Conservation (phyloP, 2,888 invertebrate genomes). For the Drosophila rellima region DNA sequence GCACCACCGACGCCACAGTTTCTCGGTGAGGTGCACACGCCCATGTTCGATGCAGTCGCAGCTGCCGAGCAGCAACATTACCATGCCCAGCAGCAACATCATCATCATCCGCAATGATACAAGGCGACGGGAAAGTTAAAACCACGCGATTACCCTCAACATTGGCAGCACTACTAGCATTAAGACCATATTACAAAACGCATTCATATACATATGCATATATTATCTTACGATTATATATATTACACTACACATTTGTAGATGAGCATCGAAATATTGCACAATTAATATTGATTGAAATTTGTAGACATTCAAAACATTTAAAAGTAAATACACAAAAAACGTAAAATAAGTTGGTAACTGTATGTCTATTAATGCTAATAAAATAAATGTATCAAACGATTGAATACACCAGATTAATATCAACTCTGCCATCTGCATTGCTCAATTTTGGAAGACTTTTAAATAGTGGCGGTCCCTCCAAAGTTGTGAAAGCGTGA, state of each 20-base stretch:
- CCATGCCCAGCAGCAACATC: conserved; percentile 80
- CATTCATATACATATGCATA: conserved; percentile 20
- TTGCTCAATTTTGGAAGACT: conserved; percentile 5
- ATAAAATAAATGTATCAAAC: conserved; percentile 3
- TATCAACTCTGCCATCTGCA: background rate
- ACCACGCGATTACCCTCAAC: conserved; percentile 75
- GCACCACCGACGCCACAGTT: conserved; percentile 83
- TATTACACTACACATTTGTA: conserved; percentile 46
- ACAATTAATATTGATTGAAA: conserved; percentile 46
- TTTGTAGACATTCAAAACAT: conserved; percentile 25
- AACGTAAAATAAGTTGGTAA: conserved; percentile 42
- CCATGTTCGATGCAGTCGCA: conserved; percentile 84
- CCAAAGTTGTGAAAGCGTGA: background rate
- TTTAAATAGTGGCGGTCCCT: background rate
- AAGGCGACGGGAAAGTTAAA: conserved; percentile 69
- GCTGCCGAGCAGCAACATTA: conserved; percentile 84
- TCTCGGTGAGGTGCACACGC: conserved; percentile 83
- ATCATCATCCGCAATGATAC: conserved; percentile 76
- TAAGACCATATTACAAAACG: conserved; percentile 26
- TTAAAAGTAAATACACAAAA: conserved; percentile 18
- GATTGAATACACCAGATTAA: background rate
- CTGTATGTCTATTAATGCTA: conserved; percentile 13
- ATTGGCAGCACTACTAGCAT: conserved; percentile 77
- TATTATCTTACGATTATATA: conserved; percentile 41
- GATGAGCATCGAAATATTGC: conserved; percentile 57